Percentiles rank a stretch among this genome's conserved stretches.
These are phyloP conservation scores for Hymenochirus boettgeri DNA, from an alignment of 2,113 vertebrate species.

Conservation along the genomic window DNA sequence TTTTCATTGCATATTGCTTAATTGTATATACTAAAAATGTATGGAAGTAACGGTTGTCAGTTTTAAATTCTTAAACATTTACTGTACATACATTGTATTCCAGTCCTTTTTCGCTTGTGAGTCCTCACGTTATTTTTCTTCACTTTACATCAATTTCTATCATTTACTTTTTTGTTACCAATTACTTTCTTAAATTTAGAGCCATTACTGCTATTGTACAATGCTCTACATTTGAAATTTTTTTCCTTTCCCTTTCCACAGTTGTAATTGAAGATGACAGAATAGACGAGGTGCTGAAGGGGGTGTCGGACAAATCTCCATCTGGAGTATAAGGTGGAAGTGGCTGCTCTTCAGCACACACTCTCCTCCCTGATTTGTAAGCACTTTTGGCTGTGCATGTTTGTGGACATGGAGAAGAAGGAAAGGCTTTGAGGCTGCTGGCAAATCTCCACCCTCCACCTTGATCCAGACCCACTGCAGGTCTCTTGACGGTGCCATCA, in stretches of 20 bases:
- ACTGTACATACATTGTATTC: too few species aligned
- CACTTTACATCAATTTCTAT: neutral
- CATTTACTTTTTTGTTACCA: too few species aligned
- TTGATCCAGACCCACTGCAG: slow-evolving; percentile 60
- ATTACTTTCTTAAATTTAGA: neutral
- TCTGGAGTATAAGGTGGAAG: slow-evolving; percentile 82
- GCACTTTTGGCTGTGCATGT: slow-evolving; percentile 84
- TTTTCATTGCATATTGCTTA: too few species aligned
- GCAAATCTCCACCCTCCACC: slow-evolving; percentile 75
- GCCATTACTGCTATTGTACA: neutral
- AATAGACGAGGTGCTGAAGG: slow-evolving; percentile 97
- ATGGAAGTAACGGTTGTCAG: neutral
- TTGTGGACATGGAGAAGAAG: slow-evolving; percentile 66
- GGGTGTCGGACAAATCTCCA: slow-evolving; percentile 94
- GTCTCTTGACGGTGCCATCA: slow-evolving; percentile 43
- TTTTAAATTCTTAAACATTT: neutral
- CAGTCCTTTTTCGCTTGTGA: neutral
- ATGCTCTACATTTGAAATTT: slow-evolving; percentile 10
- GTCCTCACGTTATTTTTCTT: too few species aligned
- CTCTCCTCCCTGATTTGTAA: slow-evolving; percentile 80
- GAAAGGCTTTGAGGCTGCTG: slow-evolving; percentile 77
- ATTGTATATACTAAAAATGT: neutral
- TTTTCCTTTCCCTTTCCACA: slow-evolving; percentile 59
- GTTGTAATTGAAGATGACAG: slow-evolving; percentile 98
- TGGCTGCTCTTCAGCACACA: slow-evolving; percentile 61